Evolutionary conservation across 2,113 vertebrate genomes (phyloP).

Genomic region (Ceuthmochares aereus): DNA sequence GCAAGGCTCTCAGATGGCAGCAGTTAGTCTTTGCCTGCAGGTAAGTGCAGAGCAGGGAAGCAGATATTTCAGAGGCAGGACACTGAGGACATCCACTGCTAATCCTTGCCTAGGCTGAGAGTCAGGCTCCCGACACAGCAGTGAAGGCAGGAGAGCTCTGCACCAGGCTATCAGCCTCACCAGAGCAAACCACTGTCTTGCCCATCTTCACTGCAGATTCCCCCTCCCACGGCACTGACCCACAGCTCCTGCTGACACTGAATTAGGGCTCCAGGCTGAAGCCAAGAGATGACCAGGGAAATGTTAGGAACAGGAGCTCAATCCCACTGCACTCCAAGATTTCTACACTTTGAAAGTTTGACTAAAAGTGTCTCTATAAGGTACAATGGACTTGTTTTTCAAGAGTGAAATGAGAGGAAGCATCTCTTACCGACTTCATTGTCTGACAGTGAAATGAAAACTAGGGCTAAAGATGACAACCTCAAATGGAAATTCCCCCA

Average conservation of each 20-base stretch:
- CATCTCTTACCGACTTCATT: background rate
- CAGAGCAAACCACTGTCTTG: fast-evolving
- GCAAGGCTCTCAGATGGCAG: background rate
- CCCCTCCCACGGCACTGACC: background rate
- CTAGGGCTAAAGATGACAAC: background rate
- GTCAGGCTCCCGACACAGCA: background rate
- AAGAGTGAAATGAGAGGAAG: background rate
- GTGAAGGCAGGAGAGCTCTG: background rate
- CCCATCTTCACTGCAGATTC: background rate
- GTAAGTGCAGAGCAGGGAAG: background rate
- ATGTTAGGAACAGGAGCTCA: background rate
- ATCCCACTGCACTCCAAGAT: background rate
- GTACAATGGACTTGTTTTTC: background rate
- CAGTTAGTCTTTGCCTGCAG: background rate
- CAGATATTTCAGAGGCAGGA: background rate
- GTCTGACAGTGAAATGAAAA: background rate
- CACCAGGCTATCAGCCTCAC: background rate
- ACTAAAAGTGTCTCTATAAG: background rate
- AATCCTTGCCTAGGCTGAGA: background rate
- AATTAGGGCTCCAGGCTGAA: background rate
- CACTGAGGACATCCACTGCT: background rate
- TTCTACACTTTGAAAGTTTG: background rate
- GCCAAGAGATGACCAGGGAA: background rate
- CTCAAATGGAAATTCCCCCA: background rate
- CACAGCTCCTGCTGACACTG: background rate